phyloP scores from a whole-genome alignment of 2,888 invertebrate species.

The Mesorhabditis belari region DNA sequence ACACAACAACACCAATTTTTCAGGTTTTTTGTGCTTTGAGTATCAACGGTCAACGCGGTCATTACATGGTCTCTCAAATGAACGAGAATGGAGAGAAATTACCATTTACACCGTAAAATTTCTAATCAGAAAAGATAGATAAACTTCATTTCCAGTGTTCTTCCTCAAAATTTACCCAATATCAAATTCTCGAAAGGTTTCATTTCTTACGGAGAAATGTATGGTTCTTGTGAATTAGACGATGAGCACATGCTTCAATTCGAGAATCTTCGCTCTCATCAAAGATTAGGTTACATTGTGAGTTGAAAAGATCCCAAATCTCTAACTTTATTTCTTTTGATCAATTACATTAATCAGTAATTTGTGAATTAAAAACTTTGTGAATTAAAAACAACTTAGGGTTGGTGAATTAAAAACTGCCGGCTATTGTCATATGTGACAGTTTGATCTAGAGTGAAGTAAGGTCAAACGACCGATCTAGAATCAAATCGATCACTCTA shows the following conservation, averaged over 20 bases:
- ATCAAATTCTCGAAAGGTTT: not conserved
- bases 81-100: not conserved
- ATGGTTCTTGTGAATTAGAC: not conserved
- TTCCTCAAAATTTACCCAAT: not conserved
- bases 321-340: too few species aligned
- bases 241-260: not conserved
- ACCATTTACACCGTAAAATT: not conserved
- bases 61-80: not conserved
- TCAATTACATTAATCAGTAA: too few species aligned
- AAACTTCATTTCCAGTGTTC: not conserved
- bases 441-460: too few species aligned
- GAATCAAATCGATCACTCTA: too few species aligned
- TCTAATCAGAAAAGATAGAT: not conserved
- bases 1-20: too few species aligned
- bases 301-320: too few species aligned
- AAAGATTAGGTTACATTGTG: not conserved
- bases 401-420: too few species aligned
- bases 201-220: not conserved
- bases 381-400: too few species aligned
- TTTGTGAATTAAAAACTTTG: too few species aligned
- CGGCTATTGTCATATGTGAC: too few species aligned
- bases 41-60: not conserved
- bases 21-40: not conserved
- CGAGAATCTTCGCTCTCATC: not conserved
- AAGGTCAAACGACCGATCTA: too few species aligned